Percentiles rank a stretch among this genome's conserved stretches.
Conservation (phyloP, 2,113 vertebrate species). For the Ahaetulla prasina region DNA sequence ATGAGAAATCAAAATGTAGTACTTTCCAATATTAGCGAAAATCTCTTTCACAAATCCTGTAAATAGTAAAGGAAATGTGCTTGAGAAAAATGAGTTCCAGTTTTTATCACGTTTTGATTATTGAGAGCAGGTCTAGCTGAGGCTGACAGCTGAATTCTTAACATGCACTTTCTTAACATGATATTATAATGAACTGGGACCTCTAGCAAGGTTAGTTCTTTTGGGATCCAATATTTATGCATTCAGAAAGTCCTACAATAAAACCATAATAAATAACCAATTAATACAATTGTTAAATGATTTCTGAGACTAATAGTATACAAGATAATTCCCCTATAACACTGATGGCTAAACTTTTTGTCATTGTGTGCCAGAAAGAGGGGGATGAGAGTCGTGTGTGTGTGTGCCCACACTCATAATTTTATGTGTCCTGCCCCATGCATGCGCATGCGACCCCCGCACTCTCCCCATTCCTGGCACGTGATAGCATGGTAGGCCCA, state of each 20-base stretch:
- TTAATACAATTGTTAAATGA: background rate
- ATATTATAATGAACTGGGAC: background rate
- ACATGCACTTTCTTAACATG: background rate
- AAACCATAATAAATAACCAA: background rate
- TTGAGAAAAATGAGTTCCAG: background rate
- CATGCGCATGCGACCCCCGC: too few species aligned
- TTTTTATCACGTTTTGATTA: background rate
- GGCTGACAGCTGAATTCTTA: background rate
- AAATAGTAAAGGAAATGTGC: background rate
- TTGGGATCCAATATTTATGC: background rate
- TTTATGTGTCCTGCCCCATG: too few species aligned
- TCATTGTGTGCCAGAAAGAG: too few species aligned
- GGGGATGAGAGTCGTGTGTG: too few species aligned
- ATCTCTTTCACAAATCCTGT: background rate
- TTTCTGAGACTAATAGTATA: background rate
- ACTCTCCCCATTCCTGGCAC: too few species aligned
- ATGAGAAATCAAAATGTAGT: background rate
- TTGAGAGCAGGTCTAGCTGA: background rate
- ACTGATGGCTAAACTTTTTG: too few species aligned
- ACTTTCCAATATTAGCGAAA: background rate
- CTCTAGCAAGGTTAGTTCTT: background rate
- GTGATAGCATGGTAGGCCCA: too few species aligned
- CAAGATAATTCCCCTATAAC: background rate
- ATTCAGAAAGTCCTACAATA: background rate
- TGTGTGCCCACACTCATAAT: too few species aligned